Conservation (phyloP, 2,113 vertebrate genomes). For the Ciconia stormi region DNA sequence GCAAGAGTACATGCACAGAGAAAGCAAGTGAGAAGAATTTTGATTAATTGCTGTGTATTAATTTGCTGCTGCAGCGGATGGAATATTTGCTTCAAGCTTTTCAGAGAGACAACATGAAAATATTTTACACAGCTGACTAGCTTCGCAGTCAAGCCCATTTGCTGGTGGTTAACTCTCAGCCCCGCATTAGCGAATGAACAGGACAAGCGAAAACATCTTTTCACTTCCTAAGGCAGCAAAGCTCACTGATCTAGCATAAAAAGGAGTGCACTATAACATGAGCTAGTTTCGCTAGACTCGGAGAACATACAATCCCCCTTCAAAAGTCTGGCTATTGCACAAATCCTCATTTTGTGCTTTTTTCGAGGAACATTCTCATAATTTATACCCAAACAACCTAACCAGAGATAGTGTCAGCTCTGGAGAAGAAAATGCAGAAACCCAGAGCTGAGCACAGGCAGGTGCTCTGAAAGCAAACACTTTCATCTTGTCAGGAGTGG, state of each 20-base stretch:
- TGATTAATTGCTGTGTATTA: constrained; percentile 49
- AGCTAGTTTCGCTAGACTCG: not conserved
- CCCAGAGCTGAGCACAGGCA: not conserved
- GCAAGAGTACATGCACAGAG: not conserved
- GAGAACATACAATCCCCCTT: not conserved
- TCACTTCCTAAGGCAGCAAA: not conserved
- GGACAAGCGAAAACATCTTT: not conserved
- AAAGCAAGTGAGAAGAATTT: constrained; percentile 10
- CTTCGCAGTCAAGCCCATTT: not conserved
- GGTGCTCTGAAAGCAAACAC: not conserved
- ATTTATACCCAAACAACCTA: not conserved
- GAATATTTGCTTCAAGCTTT: constrained; percentile 26
- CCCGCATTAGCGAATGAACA: not conserved
- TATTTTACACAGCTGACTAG: not conserved
- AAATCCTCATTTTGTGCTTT: not conserved
- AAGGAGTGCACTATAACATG: not conserved
- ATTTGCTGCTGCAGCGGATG: not conserved
- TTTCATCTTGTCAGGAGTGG: constrained; percentile 17
- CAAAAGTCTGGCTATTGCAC: not conserved
- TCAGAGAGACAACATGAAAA: not conserved
- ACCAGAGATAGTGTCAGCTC: not conserved
- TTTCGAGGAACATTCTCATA: not conserved
- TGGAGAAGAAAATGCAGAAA: not conserved
- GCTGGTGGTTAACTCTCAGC: constrained; percentile 10
- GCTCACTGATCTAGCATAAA: not conserved